Conservation (phyloP, 2,113 vertebrate genomes). For the Machaerirhynchus nigripectus region DNA sequence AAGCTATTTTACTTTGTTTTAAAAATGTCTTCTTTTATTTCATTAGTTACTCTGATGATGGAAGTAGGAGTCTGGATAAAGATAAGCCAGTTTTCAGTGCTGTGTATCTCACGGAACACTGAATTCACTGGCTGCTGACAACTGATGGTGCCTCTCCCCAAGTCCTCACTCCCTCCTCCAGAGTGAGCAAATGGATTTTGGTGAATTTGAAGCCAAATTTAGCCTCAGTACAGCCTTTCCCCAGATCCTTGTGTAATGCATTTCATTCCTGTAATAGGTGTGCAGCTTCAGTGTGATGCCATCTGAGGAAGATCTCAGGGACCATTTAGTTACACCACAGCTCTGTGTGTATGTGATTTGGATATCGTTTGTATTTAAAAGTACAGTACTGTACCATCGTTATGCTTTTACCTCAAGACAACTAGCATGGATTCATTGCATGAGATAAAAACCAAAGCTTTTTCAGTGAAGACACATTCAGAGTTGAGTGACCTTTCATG, state of each 20-base stretch:
- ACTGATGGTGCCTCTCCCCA: background rate
- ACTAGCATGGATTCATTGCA: background rate
- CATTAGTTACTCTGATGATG: background rate
- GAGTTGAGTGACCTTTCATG: background rate
- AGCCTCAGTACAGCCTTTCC: background rate
- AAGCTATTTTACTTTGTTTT: background rate
- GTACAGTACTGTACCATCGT: background rate
- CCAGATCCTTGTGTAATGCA: background rate
- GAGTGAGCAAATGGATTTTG: background rate
- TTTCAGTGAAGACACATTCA: background rate
- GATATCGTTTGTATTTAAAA: background rate
- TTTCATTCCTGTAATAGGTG: background rate
- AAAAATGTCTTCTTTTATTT: background rate
- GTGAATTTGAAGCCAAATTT: background rate
- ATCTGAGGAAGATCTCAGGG: background rate
- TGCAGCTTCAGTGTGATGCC: fast-evolving
- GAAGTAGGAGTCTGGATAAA: background rate
- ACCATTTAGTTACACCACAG: background rate
- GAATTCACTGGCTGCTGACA: background rate
- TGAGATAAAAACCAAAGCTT: background rate
- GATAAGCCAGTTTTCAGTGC: background rate
- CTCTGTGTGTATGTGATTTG: background rate
- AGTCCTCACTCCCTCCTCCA: background rate
- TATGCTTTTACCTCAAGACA: background rate
- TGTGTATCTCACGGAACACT: background rate